Evolutionary conservation across 2,888 invertebrate species (phyloP).

Genomic region (Oithona nana): DNA sequence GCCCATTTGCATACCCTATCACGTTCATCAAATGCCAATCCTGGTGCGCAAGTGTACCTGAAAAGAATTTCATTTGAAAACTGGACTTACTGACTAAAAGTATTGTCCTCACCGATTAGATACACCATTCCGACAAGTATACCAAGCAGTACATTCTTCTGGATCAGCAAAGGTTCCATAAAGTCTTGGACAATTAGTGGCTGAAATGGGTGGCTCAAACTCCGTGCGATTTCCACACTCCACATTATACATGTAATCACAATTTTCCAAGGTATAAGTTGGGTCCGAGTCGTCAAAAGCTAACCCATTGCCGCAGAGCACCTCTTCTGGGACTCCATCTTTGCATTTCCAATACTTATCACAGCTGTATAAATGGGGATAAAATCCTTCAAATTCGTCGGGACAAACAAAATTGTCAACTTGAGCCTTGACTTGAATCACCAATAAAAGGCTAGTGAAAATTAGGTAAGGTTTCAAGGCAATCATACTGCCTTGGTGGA

Average conservation of each 20-base stretch:
- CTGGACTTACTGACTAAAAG: too few relatives aligned
- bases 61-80: too few relatives aligned
- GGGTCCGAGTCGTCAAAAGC: constrained; percentile 74
- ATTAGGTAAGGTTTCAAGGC: too few relatives aligned
- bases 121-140: constrained; percentile 93
- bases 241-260: constrained; percentile 84
- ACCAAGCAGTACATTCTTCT: constrained; percentile 73
- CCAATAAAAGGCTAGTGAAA: too few relatives aligned
- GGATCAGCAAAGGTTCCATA: constrained; percentile 84
- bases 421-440: too few relatives aligned
- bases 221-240: constrained; percentile 73
- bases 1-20: constrained; percentile 91
- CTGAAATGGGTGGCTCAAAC: constrained; percentile 67
- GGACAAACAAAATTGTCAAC: constrained; percentile 21
- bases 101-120: too few relatives aligned
- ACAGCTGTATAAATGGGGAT: constrained; percentile 32
- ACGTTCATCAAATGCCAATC: constrained; percentile 79
- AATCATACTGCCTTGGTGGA: too few relatives aligned
- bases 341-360: constrained; percentile 94
- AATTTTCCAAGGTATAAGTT: constrained; percentile 79
- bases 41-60: constrained; percentile 81
- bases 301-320: constrained; percentile 81
- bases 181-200: constrained; percentile 61
- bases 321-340: constrained; percentile 64
- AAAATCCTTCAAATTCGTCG: constrained; percentile 21